These are phyloP conservation scores for Heliconius ethilla DNA, from an alignment of 2,888 invertebrate genomes.

Conservation along the genomic window DNA sequence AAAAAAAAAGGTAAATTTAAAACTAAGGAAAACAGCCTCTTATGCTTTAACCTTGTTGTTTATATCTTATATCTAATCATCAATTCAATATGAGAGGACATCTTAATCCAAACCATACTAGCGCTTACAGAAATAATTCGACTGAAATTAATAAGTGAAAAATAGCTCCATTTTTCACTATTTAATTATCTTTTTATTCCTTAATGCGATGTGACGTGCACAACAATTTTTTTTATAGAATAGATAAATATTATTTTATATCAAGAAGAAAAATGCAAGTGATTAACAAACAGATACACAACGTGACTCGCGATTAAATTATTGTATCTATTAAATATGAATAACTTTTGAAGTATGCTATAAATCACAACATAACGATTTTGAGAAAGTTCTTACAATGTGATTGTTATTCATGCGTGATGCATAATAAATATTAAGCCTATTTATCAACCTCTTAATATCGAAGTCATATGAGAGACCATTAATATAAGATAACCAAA, in stretches of 20 bases:
- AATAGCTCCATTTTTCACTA: background rate
- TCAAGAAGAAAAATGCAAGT: background rate
- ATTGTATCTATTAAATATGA: constrained; percentile 59
- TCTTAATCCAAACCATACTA: background rate
- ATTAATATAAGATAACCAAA: background rate
- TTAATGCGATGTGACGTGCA: background rate
- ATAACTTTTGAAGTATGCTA: constrained; percentile 50
- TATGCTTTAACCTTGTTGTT: background rate
- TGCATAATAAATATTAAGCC: constrained; percentile 22
- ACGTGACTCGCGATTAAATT: constrained; percentile 55
- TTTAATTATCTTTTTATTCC: no score
- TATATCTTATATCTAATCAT: background rate
- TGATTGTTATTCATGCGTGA: constrained; percentile 25
- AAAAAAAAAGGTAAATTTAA: background rate
- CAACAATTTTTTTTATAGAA: background rate
- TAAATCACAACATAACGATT: constrained; percentile 47
- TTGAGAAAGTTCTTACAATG: constrained; percentile 40
- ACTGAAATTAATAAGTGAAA: background rate
- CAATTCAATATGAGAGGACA: background rate
- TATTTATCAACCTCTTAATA: constrained; percentile 16
- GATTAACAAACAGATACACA: constrained; percentile 6
- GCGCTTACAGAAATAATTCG: background rate
- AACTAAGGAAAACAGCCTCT: background rate
- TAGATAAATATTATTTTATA: constrained; percentile 1
- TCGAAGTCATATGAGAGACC: constrained; percentile 8